phyloP scores from a whole-genome alignment of 2,888 invertebrate species.

The Frankliniella fusca region DNA sequence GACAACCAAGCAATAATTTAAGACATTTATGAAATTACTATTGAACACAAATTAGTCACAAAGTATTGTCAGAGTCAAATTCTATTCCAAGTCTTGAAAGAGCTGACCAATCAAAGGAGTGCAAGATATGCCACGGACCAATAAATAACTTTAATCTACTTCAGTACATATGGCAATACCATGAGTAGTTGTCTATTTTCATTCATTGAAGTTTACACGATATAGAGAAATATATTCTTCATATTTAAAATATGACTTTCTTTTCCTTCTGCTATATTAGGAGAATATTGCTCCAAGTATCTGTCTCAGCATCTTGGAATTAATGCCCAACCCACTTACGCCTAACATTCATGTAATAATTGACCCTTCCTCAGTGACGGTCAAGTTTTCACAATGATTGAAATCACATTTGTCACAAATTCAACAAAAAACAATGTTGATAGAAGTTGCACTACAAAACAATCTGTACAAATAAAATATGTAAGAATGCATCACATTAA shows the following conservation, averaged over 20 bases:
- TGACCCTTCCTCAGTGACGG: background rate
- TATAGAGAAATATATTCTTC: conserved; percentile 23
- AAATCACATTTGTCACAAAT: conserved; percentile 17
- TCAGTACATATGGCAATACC: conserved; percentile 5
- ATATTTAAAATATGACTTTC: conserved; percentile 14
- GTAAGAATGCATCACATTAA: background rate
- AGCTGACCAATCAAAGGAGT: background rate
- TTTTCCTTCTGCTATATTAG: background rate
- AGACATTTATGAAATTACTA: background rate
- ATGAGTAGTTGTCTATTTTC: background rate
- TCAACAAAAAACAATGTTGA: conserved; percentile 23
- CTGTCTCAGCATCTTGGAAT: conserved; percentile 9
- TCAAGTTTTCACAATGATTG: conserved; percentile 1
- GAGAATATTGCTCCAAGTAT: conserved; percentile 14
- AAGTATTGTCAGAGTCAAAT: conserved; percentile 22
- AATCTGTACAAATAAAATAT: conserved; percentile 25
- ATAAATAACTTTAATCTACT: conserved; percentile 8
- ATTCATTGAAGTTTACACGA: background rate
- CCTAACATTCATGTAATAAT: conserved; percentile 2
- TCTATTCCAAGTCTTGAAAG: background rate
- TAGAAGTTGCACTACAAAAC: conserved; percentile 25
- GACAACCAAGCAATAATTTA: background rate
- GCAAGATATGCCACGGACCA: conserved; percentile 22
- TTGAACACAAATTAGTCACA: conserved; percentile 2
- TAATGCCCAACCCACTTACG: conserved; percentile 1